A percentile compares a stretch with the other conserved stretches of the same genome.
Evolutionary conservation across 2,888 invertebrate genomes (phyloP).

Genomic region (Matsumyia berberina): DNA sequence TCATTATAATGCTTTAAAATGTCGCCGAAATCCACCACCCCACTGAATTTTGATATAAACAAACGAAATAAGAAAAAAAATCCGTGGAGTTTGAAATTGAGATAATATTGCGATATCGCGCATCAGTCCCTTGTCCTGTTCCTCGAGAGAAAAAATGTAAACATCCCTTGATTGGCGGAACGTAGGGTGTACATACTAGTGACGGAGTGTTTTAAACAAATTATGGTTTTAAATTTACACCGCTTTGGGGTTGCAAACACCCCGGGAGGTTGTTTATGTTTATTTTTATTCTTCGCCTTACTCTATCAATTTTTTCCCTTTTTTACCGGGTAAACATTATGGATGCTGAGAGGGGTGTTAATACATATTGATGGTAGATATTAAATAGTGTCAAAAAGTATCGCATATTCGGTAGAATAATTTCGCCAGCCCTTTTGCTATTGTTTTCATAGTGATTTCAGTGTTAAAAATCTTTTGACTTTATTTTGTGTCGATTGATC

Average conservation of each 20-base stretch:
- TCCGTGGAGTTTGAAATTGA: constrained; percentile 68
- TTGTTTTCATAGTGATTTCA: too few relatives aligned
- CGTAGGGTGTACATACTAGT: constrained; percentile 25
- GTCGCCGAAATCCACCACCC: constrained; percentile 25
- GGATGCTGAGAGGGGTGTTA: background rate
- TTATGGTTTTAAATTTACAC: constrained; percentile 76
- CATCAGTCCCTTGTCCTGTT: constrained; percentile 44
- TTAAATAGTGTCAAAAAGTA: background rate
- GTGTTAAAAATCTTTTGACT: too few relatives aligned
- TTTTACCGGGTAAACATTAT: background rate
- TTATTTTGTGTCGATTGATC: too few relatives aligned
- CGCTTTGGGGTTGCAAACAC: constrained; percentile 75
- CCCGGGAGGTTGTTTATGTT: constrained; percentile 70
- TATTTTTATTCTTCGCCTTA: constrained; percentile 55
- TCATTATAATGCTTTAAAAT: constrained; percentile 41
- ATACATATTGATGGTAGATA: background rate
- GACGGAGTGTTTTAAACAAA: constrained; percentile 73
- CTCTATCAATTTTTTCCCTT: constrained; percentile 17
- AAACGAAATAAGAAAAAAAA: constrained; percentile 40
- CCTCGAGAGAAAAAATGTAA: constrained; percentile 7
- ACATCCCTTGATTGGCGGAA: constrained; percentile 11
- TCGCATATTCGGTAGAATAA: too few relatives aligned
- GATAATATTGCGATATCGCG: constrained; percentile 57
- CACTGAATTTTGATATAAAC: constrained; percentile 34
- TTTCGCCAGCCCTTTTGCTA: too few relatives aligned